These are phyloP conservation scores for Conops quadrifasciatus DNA, from an alignment of 2,888 invertebrate genomes.

Conservation along the genomic window DNA sequence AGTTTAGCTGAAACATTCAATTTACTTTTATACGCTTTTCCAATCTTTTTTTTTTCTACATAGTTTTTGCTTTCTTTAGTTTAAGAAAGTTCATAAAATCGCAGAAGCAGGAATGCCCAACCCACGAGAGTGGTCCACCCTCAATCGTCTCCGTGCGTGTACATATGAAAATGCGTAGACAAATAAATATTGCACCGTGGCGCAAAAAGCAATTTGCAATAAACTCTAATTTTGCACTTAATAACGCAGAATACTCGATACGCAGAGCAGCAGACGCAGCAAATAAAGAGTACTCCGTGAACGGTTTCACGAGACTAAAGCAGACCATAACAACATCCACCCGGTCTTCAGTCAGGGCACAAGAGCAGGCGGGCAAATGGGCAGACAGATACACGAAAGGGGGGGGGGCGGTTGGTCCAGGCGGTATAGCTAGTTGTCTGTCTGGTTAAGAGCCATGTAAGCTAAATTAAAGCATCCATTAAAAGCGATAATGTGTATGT, in stretches of 20 bases:
- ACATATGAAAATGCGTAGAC: neutral
- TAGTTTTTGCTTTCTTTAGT: no score
- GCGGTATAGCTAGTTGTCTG: neutral
- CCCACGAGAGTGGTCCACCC: no score
- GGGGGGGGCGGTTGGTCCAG: neutral
- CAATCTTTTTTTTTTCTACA: no score
- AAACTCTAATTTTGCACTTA: slow-evolving; percentile 22
- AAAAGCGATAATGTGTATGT: slow-evolving; percentile 18
- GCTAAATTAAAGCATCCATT: slow-evolving; percentile 26
- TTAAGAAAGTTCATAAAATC: no score
- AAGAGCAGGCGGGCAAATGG: no score
- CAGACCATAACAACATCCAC: no score
- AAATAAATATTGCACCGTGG: slow-evolving; percentile 12
- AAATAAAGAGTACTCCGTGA: neutral
- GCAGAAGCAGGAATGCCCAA: no score
- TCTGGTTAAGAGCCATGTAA: neutral
- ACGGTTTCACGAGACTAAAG: neutral
- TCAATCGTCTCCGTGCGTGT: no score
- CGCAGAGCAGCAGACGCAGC: neutral
- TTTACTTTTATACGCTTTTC: no score
- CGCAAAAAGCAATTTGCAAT: slow-evolving; percentile 25
- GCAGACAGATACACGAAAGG: no score
- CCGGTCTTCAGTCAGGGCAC: no score
- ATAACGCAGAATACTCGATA: neutral
- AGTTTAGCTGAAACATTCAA: no score